Evolutionary conservation across 2,888 invertebrate genomes (phyloP).

Genomic region (Antheraea assamensis): DNA sequence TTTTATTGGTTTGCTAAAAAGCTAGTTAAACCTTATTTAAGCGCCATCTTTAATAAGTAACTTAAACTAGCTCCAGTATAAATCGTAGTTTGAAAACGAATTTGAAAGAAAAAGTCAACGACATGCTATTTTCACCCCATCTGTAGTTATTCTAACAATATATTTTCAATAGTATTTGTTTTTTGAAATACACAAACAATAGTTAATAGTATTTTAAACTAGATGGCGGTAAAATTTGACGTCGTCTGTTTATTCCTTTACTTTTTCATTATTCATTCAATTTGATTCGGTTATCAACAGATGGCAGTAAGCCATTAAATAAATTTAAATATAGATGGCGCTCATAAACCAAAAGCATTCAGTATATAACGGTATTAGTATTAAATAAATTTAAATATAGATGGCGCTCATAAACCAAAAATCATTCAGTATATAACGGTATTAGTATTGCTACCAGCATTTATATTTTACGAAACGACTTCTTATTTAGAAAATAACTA

Average conservation of each 20-base stretch:
- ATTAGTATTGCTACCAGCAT: neutral
- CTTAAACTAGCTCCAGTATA: no score
- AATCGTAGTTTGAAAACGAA: no score
- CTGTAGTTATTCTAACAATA: neutral
- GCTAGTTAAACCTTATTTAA: no score
- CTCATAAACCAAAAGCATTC: neutral
- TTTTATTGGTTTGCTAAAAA: no score
- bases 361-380: neutral
- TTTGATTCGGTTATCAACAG: neutral
- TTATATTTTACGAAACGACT: neutral
- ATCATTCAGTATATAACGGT: neutral
- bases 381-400: no score
- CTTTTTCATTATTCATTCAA: neutral
- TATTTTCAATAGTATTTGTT: neutral
- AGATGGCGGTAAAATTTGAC: neutral
- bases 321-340: no score
- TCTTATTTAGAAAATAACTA: neutral
- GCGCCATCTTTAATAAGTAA: no score
- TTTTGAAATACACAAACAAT: neutral
- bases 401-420: neutral
- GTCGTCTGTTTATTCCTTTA: no score
- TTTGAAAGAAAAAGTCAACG: no score
- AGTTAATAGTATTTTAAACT: neutral
- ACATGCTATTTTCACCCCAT: neutral
- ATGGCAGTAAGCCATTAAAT: no score